Conservation (phyloP, 92 coral and sea anemone genomes). For the Porites divaricata region DNA sequence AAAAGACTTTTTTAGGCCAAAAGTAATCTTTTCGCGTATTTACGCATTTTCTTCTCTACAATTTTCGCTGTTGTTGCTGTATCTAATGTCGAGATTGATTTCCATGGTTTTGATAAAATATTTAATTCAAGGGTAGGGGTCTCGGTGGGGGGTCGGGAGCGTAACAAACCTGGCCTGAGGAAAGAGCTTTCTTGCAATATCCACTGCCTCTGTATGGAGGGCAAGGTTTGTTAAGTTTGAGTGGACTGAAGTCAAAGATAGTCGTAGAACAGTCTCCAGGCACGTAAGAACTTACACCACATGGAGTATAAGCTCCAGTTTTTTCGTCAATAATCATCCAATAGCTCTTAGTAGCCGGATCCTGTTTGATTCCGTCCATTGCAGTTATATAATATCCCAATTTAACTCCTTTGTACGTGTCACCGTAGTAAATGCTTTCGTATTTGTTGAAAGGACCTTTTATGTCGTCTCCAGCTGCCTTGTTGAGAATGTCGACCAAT, state of each 20-base stretch:
- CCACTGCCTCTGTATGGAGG: not conserved
- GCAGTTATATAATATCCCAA: constrained; percentile 16
- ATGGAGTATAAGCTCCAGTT: not conserved
- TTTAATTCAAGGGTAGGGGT: too few species aligned
- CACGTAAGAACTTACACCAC: constrained; percentile 24
- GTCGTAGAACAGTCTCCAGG: constrained; percentile 23
- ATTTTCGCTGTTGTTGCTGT: too few species aligned
- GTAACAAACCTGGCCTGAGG: constrained; percentile 7
- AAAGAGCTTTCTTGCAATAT: not conserved
- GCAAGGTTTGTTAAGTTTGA: not conserved
- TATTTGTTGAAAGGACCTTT: constrained; percentile 39
- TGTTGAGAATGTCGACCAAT: constrained; percentile 31
- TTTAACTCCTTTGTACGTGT: not conserved
- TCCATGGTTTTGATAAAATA: too few species aligned
- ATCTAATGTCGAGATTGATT: too few species aligned
- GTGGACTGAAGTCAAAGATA: not conserved
- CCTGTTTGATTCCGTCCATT: constrained; percentile 17
- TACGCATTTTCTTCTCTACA: too few species aligned
- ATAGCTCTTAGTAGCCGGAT: not conserved
- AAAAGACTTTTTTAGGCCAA: too few species aligned
- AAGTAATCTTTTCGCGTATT: too few species aligned
- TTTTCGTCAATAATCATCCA: constrained; percentile 27
- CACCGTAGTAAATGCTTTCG: constrained; percentile 12
- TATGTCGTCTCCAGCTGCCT: constrained; percentile 24
- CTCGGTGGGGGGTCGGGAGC: not conserved